Base-by-base conservation (phyloP, 1,140 invertebrate species). In the Lycorma delicatula region DNA sequence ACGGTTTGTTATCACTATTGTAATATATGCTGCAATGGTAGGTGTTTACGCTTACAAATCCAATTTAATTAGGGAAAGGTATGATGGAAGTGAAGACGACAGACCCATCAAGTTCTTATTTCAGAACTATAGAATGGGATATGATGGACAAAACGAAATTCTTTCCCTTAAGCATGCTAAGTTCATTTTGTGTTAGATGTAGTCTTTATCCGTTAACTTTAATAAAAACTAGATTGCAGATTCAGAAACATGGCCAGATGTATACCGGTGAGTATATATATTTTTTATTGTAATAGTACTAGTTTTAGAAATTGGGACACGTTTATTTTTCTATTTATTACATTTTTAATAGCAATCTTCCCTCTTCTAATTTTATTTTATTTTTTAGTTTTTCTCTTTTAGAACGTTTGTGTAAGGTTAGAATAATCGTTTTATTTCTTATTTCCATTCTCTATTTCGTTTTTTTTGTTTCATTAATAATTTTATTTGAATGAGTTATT, bases 121-220 rank as follows among this genome's bases (percentile, higher is more conserved):
- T 64, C 16, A 57, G 55, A 20, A 92, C 85, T n/a, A 97, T 99
- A 62, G 93, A 98, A 75, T 97, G 94, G 91, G 81, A 96, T 58
- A 98, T 98, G 93, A 92, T 99, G 91, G 90, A 99, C 72, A 96
- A 97, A 67, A 83, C 78, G 20, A 95, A 84, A 79, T 95, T 87
- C 78, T 94, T 84, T 68, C 93, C 95, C 2, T 72, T 98, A 34
- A 96, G 92, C 48, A 88, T 97, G 76, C 72, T 94, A 1, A 84
- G 82, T 66, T 89, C 86, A 2, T 90, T 96, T 70, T 79, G 84
- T 64, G 86, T 98, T 34, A 80, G 96, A 47, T 91, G 90, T 68
- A 80, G 92, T 50, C 78, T 98, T 1, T 98, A 98, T 74, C 96
- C 96, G 0, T 77, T 98, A 59, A 96, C 93, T 28, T 80, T 98